These are phyloP conservation scores for Poecilia latipinna DNA, from an alignment of 2,113 vertebrate species.

Conservation along the genomic window DNA sequence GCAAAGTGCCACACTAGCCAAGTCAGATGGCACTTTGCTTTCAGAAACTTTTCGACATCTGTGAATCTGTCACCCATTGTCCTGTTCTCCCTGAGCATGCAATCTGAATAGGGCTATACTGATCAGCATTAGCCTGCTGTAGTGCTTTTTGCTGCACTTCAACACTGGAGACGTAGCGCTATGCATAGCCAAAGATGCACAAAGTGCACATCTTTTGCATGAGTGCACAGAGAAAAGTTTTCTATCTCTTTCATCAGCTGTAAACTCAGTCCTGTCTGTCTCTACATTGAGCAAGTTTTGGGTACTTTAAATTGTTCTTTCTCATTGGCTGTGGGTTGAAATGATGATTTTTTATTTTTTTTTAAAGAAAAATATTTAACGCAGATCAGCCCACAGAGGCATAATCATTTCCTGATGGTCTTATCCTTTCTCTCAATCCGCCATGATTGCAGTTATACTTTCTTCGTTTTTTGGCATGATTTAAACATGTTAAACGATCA, in stretches of 20 bases:
- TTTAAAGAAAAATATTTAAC: neutral
- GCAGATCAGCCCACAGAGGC: constrained; percentile 38
- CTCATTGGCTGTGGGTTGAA: constrained; percentile 40
- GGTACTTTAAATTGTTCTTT: constrained; percentile 31
- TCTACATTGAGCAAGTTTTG: neutral
- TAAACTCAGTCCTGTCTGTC: constrained; percentile 23
- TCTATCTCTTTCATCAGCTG: constrained; percentile 27
- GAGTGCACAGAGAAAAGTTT: constrained; percentile 46
- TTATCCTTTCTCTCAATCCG: constrained; percentile 41
- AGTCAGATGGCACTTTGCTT: constrained; percentile 25
- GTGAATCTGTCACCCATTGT: constrained; percentile 31
- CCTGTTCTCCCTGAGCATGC: constrained; percentile 53
- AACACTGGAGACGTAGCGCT: constrained; percentile 46
- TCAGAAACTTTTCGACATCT: constrained; percentile 35
- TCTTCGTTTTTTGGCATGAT: constrained; percentile 56
- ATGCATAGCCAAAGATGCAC: constrained; percentile 73
- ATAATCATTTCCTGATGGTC: constrained; percentile 41
- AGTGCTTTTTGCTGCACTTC: constrained; percentile 39
- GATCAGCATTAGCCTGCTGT: constrained; percentile 52
- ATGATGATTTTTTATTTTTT: constrained; percentile 11
- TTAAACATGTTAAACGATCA: constrained; percentile 65
- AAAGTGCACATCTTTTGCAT: constrained; percentile 62
- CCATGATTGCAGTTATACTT: constrained; percentile 55
- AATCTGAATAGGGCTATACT: constrained; percentile 63
- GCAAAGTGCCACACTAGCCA: constrained; percentile 42